phyloP scores from a whole-genome alignment of 2,888 invertebrate genomes.

The Xestia c-nigrum region DNA sequence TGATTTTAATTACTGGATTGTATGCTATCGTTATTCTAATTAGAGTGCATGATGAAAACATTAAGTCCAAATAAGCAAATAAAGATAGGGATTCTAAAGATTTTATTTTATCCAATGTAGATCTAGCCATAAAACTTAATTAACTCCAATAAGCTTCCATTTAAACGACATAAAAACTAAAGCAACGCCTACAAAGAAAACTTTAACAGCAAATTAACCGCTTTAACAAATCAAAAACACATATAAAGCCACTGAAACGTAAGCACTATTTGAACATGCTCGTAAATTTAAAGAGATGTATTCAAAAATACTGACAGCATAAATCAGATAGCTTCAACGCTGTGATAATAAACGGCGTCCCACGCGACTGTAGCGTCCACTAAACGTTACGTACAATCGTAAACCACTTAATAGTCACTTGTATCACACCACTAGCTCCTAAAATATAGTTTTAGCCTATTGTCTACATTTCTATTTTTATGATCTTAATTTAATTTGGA shows the following conservation, averaged over 20 bases:
- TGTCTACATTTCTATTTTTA: constrained; percentile 58
- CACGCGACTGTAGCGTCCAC: constrained; percentile 68
- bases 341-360: constrained; percentile 70
- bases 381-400: constrained; percentile 70
- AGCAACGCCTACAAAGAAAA: constrained; percentile 42
- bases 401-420: constrained; percentile 75
- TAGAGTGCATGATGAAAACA: not conserved
- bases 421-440: constrained; percentile 59
- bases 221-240: constrained; percentile 65
- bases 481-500: constrained; percentile 42
- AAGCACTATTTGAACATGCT: constrained; percentile 59
- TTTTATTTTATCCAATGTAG: constrained; percentile 11
- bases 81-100: not conserved
- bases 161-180: constrained; percentile 56
- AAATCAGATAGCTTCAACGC: constrained; percentile 70
- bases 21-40: not conserved
- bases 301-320: constrained; percentile 68
- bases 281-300: constrained; percentile 67
- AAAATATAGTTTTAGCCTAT: constrained; percentile 54
- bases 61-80: not conserved
- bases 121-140: constrained; percentile 43
- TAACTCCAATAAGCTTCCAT: constrained; percentile 31
- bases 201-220: constrained; percentile 59
- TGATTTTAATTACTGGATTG: not conserved
- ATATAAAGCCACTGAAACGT: constrained; percentile 62